phyloP scores from a whole-genome alignment of 2,797 vertebrate species.

The Euphonia xanthogaster region DNA sequence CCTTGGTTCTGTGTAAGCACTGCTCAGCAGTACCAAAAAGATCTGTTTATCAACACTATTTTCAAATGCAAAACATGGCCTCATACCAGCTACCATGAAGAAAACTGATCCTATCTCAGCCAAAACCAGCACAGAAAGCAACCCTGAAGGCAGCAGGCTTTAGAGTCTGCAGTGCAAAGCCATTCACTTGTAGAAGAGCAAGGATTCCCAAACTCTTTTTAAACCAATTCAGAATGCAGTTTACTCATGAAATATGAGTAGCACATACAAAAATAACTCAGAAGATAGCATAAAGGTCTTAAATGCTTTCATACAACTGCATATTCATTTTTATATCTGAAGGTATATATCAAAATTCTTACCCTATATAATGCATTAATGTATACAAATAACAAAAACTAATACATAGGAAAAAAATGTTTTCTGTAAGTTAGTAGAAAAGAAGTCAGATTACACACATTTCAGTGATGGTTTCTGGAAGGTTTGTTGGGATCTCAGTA shows the following conservation, averaged over 20 bases:
- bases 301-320: background rate
- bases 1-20: background rate
- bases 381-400: background rate
- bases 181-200: background rate
- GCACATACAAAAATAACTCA: background rate
- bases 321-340: background rate
- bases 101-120: background rate
- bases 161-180: background rate
- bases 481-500: constrained; percentile 94
- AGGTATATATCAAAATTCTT: background rate
- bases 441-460: constrained; percentile 82
- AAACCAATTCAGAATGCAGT: background rate
- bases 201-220: background rate
- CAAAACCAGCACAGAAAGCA: background rate
- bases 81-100: background rate
- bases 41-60: background rate
- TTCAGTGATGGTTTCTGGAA: constrained; percentile 97
- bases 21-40: accelerated
- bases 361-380: background rate
- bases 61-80: background rate
- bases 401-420: background rate
- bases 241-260: background rate
- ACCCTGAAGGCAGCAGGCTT: background rate
- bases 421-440: background rate
- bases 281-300: background rate